Evolutionary conservation across 2,888 invertebrate species (phyloP).

Genomic region (Petrophora chlorosata): DNA sequence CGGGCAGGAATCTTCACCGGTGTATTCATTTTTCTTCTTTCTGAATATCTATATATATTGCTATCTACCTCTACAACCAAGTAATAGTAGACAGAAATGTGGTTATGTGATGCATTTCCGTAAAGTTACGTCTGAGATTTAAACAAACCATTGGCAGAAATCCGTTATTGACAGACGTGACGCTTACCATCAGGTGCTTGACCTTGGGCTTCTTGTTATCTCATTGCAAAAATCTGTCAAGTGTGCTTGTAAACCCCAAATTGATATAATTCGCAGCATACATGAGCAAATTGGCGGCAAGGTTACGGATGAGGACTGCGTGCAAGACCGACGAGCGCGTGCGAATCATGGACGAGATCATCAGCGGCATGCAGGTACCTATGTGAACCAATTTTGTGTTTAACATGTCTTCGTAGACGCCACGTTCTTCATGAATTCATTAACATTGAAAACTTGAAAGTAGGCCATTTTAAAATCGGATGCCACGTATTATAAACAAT

Average conservation of each 20-base stretch:
- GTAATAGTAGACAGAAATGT: too few relatives aligned
- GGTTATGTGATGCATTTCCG: too few relatives aligned
- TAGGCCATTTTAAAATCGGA: constrained; percentile 3
- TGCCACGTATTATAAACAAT: not conserved
- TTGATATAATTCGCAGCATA: constrained; percentile 70
- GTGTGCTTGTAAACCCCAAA: constrained; percentile 8
- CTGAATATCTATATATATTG: too few relatives aligned
- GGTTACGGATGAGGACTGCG: constrained; percentile 90
- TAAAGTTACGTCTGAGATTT: too few relatives aligned
- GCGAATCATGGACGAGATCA: constrained; percentile 96
- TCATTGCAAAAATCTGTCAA: not conserved
- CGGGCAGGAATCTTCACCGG: too few relatives aligned
- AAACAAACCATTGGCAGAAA: too few relatives aligned
- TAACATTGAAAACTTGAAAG: constrained; percentile 15
- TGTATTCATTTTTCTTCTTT: too few relatives aligned
- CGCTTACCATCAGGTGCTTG: too few relatives aligned
- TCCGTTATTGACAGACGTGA: too few relatives aligned
- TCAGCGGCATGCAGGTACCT: constrained; percentile 96
- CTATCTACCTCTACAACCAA: too few relatives aligned
- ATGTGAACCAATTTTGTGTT: constrained; percentile 63
- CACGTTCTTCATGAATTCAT: constrained; percentile 61
- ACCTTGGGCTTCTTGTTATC: too few relatives aligned
- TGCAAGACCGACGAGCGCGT: constrained; percentile 94
- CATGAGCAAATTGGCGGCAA: constrained; percentile 86
- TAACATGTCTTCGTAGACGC: constrained; percentile 3